phyloP scores from a whole-genome alignment of 2,113 vertebrate species.

The Hoplias malabaricus region DNA sequence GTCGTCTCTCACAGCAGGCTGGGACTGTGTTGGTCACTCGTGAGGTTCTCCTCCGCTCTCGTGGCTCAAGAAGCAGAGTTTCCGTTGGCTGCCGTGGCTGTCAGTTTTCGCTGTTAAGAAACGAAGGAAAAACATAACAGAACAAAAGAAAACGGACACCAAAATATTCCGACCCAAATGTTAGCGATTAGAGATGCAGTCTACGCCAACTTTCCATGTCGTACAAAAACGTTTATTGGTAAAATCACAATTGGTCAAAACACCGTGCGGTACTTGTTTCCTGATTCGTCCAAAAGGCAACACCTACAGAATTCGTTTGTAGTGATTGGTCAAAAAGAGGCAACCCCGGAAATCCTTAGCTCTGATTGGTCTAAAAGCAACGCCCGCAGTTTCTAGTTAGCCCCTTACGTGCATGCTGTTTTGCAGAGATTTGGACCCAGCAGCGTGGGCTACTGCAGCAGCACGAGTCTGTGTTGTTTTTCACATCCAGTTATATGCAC shows the following conservation, averaged over 20 bases:
- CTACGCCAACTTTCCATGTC: no score
- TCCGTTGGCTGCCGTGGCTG: not conserved
- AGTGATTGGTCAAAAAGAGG: conserved; percentile 1
- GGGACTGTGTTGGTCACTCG: not conserved
- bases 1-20: not conserved
- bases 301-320: not conserved
- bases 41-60: no score
- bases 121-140: not conserved
- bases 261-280: not conserved
- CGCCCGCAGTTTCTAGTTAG: conserved; percentile 22
- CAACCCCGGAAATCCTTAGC: not conserved
- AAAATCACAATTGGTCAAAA: not conserved
- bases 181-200: no score
- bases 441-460: not conserved
- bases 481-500: no score
- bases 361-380: conserved; percentile 28
- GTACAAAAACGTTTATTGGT: not conserved
- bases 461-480: not conserved
- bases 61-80: not conserved
- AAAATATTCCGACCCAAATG: no score
- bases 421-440: conserved; percentile 3
- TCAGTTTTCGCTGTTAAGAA: not conserved
- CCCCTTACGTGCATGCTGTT: conserved; percentile 34
- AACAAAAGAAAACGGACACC: no score
- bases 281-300: conserved; percentile 14